A percentile compares a stretch with the other conserved stretches of the same genome.
phyloP scores from a whole-genome alignment of 1,140 invertebrate species.

The Triops longicaudatus region DNA sequence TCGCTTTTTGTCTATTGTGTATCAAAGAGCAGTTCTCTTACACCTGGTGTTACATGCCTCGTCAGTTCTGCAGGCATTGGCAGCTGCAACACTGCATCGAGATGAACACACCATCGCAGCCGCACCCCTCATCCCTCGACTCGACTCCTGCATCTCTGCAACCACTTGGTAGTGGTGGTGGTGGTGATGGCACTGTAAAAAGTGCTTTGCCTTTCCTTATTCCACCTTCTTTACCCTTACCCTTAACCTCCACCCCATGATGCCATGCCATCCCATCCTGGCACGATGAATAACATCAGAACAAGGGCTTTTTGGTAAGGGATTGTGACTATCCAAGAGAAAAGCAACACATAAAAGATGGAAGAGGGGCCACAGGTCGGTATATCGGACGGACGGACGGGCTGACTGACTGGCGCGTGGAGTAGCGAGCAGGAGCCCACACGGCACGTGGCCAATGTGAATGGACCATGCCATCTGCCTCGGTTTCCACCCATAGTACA shows the following conservation, averaged over 20 bases:
- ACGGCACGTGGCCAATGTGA: slow-evolving; percentile 10
- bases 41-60: slow-evolving; percentile 10
- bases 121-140: slow-evolving; percentile 1
- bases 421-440: slow-evolving; percentile 9
- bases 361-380: slow-evolving; percentile 9
- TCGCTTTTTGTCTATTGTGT: not conserved
- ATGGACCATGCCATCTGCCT: slow-evolving; percentile 6
- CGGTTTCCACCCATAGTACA: not conserved
- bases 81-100: slow-evolving; percentile 14
- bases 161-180: slow-evolving; percentile 10
- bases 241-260: not conserved
- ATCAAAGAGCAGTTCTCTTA: slow-evolving; percentile 6
- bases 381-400: not conserved
- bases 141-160: not conserved
- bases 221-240: too few relatives aligned
- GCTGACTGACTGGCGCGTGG: slow-evolving; percentile 4
- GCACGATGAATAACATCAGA: slow-evolving; percentile 12
- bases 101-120: slow-evolving; percentile 9
- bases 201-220: not conserved
- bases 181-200: not conserved
- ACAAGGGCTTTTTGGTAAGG: slow-evolving; percentile 2
- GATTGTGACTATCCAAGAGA: slow-evolving; percentile 2
- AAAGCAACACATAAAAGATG: slow-evolving; percentile 12
- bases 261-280: slow-evolving; percentile 4
- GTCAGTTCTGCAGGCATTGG: slow-evolving; percentile 14